Percentiles rank a stretch among this genome's conserved stretches.
These are phyloP conservation scores for Heliconius hermathena DNA, from an alignment of 1,140 invertebrate genomes.

Conservation along the genomic window DNA sequence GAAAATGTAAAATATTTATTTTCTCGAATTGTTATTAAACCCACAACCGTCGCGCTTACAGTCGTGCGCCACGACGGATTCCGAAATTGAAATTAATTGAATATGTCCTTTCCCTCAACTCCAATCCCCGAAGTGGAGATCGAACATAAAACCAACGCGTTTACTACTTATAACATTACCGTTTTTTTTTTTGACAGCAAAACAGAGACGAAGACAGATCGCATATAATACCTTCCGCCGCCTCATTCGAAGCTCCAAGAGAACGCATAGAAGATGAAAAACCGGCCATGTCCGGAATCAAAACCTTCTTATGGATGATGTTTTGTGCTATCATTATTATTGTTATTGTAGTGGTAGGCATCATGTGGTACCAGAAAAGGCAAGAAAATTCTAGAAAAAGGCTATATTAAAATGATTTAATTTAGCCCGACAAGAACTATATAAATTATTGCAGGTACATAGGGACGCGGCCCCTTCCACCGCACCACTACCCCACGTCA, in stretches of 20 bases:
- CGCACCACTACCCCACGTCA: too few species aligned
- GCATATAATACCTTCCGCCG: slow-evolving; percentile 90
- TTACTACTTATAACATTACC: not conserved
- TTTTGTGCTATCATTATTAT: slow-evolving; percentile 89
- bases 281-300: slow-evolving; percentile 91
- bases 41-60: not conserved
- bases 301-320: slow-evolving; percentile 93
- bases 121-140: not conserved
- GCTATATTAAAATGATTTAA: slow-evolving; percentile 87
- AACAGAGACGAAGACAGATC: slow-evolving; percentile 87
- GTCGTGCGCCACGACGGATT: too few species aligned
- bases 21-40: not conserved
- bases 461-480: too few species aligned
- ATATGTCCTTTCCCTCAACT: not conserved
- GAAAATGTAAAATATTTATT: not conserved
- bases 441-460: too few species aligned
- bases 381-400: slow-evolving; percentile 94
- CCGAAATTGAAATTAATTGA: too few species aligned
- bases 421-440: not conserved
- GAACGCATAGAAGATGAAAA: slow-evolving; percentile 95
- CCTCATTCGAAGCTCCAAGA: slow-evolving; percentile 91
- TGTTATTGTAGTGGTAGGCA: slow-evolving; percentile 90
- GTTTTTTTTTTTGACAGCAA: slow-evolving; percentile 76
- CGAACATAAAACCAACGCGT: too few species aligned
- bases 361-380: slow-evolving; percentile 95